Evolutionary conservation across 2,888 invertebrate genomes (phyloP), one percentile per base, ranked within the genome.

Genomic region (Nephrotoma guestfalica): DNA sequence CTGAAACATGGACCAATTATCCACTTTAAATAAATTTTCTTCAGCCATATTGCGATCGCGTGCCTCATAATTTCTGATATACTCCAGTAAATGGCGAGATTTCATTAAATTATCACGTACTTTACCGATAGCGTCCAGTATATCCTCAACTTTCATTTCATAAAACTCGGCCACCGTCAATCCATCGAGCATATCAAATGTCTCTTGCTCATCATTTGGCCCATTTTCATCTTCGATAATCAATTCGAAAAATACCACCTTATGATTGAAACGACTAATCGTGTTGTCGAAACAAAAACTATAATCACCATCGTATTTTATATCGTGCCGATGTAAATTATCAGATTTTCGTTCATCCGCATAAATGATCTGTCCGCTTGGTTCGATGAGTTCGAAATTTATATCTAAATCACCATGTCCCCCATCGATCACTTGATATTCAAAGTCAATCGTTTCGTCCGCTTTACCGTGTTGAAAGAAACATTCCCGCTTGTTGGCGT

Each of bases 401-500:
- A 97, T 95, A 90, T 97, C 97, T 88, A 97, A 91, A 89, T 97
- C 96, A 0, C 96, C 96, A 88, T 95, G 95, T 0, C 95, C 95
- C 0, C 97, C 95, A 90, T 97, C 96, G 89, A 97, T 96, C 0
- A 97, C 97, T 94, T 97, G 96, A 90, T 97, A 97, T 90, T 97
- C 97, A 45, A 97, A 91, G 90, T 96, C 96, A 86, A 97, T 94
- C 0, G 93, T 89, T 90, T 96, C 94, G 41, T 94, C 93, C 11
- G 91, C 90, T 88, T 93, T 93, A 0, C 94, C 93, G 85, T 91
- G 90, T 89, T 97, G 95, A 90, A 93, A 97, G 89, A 96, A 96
- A 89, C 97, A 97, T 89, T 96, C 96, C 88, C 94, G 93, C 89
- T 92, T 93, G 0, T 96, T 95, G 18, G 96, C 93, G 87, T 94